Evolutionary conservation across 2,888 invertebrate genomes (phyloP), one percentile per base, ranked within the genome.

Genomic region (Eristalinus sepulchralis): DNA sequence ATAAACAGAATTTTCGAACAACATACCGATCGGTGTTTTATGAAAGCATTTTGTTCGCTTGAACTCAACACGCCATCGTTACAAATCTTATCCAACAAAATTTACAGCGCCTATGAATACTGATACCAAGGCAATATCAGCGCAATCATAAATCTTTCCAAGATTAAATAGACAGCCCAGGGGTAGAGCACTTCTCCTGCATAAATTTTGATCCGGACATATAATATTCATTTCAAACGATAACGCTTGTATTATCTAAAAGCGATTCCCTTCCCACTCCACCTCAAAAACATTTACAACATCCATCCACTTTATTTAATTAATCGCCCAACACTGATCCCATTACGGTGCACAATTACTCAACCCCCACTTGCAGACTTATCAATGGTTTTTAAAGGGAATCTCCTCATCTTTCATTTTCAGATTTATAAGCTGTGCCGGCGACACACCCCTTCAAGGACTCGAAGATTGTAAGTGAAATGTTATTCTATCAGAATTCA

Each of bases 401-500:
- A 47, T 27, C 17, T 72, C 13, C 20, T 34, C 2, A 33, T 47
- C 24, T 34, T 68, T 17, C 72, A 34, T n/a, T 84, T 84, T 53
- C 84, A 82, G 82, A 77, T 66, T 36, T 82, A 72, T 55, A 70
- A 53, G 60, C 60, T 39, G 57, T 17, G 17, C 8, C 47, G 17
- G 5, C 71, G 66, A 75, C 57, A 55, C 73, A 77, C 72, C 73
- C 73, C 73, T 53, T 66, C 64, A 73, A 82, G 82, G 72, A 73
- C 63, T 73, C 81, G 67, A 75, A 71, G 71, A 80, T 31, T 55
- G 85, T 85, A 82, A 85, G 85, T 85, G 27, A 34, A 64, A 27
- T 47, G 11, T 70, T 63, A 11, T 57, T 63, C 3, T 60, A 27
- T 67, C 36, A 6, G 77, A 36, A 63, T 78, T 78, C 36, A 34